Conservation (phyloP, 2,113 vertebrate genomes). For the Colinus virginianus region DNA sequence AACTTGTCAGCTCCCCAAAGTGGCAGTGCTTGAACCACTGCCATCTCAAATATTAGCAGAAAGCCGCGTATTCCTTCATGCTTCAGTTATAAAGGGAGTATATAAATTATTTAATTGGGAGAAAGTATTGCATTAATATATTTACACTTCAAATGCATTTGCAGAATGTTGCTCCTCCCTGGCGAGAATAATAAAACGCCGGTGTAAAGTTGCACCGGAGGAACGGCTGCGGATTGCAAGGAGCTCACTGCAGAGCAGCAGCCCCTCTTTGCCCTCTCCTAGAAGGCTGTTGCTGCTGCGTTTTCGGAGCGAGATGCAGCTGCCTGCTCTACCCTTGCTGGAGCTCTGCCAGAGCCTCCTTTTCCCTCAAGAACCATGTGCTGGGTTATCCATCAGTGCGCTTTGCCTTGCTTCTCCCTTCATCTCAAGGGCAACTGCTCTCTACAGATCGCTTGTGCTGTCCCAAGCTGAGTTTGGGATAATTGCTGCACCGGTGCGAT, state of each 20-base stretch:
- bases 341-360: conserved; percentile 61
- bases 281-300: conserved; percentile 22
- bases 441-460: conserved; percentile 72
- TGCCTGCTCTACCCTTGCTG: conserved; percentile 63
- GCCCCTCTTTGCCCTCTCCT: not conserved
- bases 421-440: conserved; percentile 78
- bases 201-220: not conserved
- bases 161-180: conserved; percentile 52
- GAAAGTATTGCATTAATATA: conserved; percentile 81
- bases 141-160: conserved; percentile 71
- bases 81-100: conserved; percentile 62
- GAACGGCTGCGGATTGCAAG: fast-evolving
- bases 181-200: conserved; percentile 35
- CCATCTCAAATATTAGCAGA: conserved; percentile 67
- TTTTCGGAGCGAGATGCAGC: conserved; percentile 37
- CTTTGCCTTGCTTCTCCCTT: conserved; percentile 26
- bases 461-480: conserved; percentile 69
- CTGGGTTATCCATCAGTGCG: conserved; percentile 24
- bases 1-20: conserved; percentile 28
- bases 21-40: conserved; percentile 53
- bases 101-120: conserved; percentile 73
- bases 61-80: conserved; percentile 58
- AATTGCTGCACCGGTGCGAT: conserved; percentile 60
- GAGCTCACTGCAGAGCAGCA: not conserved
- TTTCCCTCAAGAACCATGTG: conserved; percentile 62